Base-by-base conservation (phyloP, 2,888 invertebrate genomes). In the Ophion ellenae region DNA sequence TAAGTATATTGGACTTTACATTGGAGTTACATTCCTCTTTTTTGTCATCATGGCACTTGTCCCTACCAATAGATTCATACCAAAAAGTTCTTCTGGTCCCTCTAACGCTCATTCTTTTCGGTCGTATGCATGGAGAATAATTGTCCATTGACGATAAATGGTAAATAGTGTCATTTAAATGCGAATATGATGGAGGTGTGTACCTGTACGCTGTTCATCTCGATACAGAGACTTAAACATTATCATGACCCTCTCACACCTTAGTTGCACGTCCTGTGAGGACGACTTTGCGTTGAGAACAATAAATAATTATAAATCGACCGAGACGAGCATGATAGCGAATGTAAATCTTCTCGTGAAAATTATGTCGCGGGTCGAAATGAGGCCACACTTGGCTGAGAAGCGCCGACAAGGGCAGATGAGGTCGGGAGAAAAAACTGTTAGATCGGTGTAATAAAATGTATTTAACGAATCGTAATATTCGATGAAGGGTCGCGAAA, bases 171-270 rank as follows among this genome's bases (percentile, higher is more conserved):
- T 47, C 9, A 61, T 77, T 17, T 28, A 63, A 53, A 57, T 14
- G 67, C 69, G 36, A 76, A 40, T 45, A 28, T 45, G 32, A 59
- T 10, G 40, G 53, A 40, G 36, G 61, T 64, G 47, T 11, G 28
- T 76, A 82, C 53, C 53, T 71, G 70, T 74, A 74, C 47, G 69
- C 63, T 79, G 79, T 73, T 32, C 59, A 67, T 73, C 57, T 47
- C 75, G 11, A 40, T 53, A 24, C 76, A 81, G 80, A 81, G 70
- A 63, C 45, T 80, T 66, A 70, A 67, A 53, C 11, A 24, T 40
- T 36, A 66, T 66, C 28, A 53, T 7, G 40, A 67, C 11, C 53
- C 66, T 66, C 32, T 57, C 47, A 77, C 1, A 36, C 36, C 47
- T n/a, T 67, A 67, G 76, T 57, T 53, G 24, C 28, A 63, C 47